Conservation (phyloP, 2,113 vertebrate species). For the Leucoraja erinaceus region DNA sequence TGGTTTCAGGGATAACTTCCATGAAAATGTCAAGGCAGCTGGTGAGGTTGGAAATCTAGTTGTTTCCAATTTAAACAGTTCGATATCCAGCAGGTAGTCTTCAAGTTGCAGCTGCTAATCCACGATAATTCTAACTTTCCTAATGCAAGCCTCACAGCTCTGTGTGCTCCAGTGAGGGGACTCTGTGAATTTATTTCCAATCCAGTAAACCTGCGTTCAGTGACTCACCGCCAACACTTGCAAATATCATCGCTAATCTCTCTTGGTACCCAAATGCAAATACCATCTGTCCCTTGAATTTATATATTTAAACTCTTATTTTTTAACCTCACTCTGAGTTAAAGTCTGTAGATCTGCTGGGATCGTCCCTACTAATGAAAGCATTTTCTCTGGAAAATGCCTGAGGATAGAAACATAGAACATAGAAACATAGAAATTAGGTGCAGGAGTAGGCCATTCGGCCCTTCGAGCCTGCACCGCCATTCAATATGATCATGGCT, state of each 20-base stretch:
- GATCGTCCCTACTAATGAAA: background rate
- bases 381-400: background rate
- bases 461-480: too few relatives aligned
- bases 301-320: background rate
- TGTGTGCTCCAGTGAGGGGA: background rate
- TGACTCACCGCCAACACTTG: background rate
- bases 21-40: background rate
- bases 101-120: background rate
- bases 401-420: too few relatives aligned
- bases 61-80: background rate
- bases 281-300: constrained; percentile 1
- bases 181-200: background rate
- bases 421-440: too few relatives aligned
- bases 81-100: background rate
- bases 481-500: too few relatives aligned
- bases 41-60: background rate
- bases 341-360: background rate
- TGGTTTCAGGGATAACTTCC: background rate
- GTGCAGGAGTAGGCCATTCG: too few relatives aligned
- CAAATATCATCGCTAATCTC: constrained; percentile 5
- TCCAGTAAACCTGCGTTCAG: background rate
- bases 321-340: background rate
- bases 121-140: background rate
- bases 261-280: background rate
- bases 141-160: background rate